These are phyloP conservation scores for Bombylius major DNA, from an alignment of 2,888 invertebrate species.

Conservation along the genomic window DNA sequence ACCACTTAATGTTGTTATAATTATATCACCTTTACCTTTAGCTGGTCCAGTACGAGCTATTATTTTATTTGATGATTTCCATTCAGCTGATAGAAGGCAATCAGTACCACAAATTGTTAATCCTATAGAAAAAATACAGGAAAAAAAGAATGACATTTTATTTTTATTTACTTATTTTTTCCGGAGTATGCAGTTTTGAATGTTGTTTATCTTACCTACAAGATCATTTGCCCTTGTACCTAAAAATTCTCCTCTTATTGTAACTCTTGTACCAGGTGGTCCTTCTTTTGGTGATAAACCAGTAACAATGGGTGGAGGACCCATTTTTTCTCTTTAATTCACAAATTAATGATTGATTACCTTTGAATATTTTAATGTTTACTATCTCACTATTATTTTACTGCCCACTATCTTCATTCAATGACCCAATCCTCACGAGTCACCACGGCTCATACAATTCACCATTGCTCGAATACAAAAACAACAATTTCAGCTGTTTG, in stretches of 20 bases:
- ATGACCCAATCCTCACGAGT: too few species aligned
- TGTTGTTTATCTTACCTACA: constrained; percentile 45
- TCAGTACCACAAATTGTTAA: constrained; percentile 92
- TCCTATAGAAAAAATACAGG: constrained; percentile 41
- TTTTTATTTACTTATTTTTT: too few species aligned
- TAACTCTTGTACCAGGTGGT: constrained; percentile 89
- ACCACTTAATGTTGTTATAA: constrained; percentile 70
- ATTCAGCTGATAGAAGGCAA: constrained; percentile 89
- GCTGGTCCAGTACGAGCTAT: constrained; percentile 89
- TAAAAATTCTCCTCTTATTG: constrained; percentile 89
- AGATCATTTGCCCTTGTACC: constrained; percentile 77
- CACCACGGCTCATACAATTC: too few species aligned
- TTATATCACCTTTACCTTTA: constrained; percentile 82
- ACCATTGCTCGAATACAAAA: too few species aligned
- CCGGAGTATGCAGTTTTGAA: too few species aligned
- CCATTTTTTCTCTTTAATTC: constrained; percentile 37
- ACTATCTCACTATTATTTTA: too few species aligned
- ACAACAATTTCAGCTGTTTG: too few species aligned
- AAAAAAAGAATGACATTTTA: background rate
- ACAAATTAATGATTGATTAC: too few species aligned
- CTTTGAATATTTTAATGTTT: too few species aligned
- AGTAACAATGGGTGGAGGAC: constrained; percentile 77
- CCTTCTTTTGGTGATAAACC: constrained; percentile 98
- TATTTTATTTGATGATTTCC: constrained; percentile 96
- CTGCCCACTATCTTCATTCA: too few species aligned